Evolutionary conservation across 2,113 vertebrate genomes (phyloP).

Genomic region (Phaethon lepturus): DNA sequence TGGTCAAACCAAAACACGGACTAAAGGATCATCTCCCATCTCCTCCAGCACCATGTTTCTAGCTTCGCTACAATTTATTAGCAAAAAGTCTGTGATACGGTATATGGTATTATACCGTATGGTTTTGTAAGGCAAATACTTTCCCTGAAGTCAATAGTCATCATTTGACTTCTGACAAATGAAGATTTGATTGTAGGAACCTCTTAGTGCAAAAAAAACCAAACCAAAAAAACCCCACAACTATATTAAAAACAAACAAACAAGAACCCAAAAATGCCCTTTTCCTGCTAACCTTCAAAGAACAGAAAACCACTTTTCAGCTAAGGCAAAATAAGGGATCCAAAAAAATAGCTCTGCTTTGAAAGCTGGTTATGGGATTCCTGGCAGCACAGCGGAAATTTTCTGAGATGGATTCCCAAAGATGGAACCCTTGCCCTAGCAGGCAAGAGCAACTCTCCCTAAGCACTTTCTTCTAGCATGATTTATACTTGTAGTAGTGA

Average conservation of each 20-base stretch:
- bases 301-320: neutral
- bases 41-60: neutral
- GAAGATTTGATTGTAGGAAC: neutral
- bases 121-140: neutral
- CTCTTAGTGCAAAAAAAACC: neutral
- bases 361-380: neutral
- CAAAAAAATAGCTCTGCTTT: neutral
- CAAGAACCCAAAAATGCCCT: neutral
- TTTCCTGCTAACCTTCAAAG: neutral
- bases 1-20: neutral
- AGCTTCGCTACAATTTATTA: neutral
- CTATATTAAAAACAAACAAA: neutral
- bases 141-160: neutral
- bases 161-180: neutral
- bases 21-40: neutral
- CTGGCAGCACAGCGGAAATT: neutral
- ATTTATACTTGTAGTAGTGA: neutral
- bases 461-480: neutral
- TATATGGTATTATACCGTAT: neutral
- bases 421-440: neutral
- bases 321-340: neutral
- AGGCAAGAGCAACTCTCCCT: neutral
- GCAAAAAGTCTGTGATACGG: neutral
- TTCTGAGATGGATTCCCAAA: neutral
- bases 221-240: accelerated